Conservation (phyloP, 2,888 invertebrate species). For the Nephrocerus scutellatus region DNA sequence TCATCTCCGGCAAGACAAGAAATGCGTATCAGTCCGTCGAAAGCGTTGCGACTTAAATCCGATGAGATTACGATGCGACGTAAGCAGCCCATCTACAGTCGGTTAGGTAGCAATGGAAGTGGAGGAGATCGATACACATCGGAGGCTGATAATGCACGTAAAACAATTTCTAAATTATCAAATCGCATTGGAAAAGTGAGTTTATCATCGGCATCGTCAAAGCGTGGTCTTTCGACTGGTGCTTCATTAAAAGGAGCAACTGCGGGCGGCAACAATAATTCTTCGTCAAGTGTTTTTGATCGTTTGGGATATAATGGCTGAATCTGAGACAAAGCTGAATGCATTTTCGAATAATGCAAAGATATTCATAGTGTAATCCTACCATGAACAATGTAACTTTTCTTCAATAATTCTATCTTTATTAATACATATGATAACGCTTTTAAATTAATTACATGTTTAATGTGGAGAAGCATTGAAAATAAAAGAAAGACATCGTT, state of each 20-base stretch:
- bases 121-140: conserved; percentile 21
- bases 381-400: too few relatives aligned
- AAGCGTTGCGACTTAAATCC: conserved; percentile 40
- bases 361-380: too few relatives aligned
- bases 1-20: conserved; percentile 27
- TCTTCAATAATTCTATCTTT: too few relatives aligned
- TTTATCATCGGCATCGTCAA: conserved; percentile 12
- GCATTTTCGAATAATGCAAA: too few relatives aligned
- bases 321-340: too few relatives aligned
- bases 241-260: not conserved
- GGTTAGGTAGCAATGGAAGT: conserved; percentile 28
- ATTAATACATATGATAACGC: too few relatives aligned
- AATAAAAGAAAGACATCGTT: too few relatives aligned
- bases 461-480: too few relatives aligned
- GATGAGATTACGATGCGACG: conserved; percentile 37
- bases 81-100: conserved; percentile 38
- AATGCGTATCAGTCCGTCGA: conserved; percentile 30
- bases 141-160: not conserved
- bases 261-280: conserved; percentile 10
- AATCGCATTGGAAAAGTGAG: conserved; percentile 31
- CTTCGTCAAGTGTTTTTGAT: conserved; percentile 36
- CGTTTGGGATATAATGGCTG: conserved; percentile 40
- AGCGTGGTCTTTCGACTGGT: not conserved
- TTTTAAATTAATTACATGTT: too few relatives aligned
- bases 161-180: conserved; percentile 24